These are phyloP conservation scores for Hylyphantes graminicola DNA, from an alignment of 1,140 invertebrate species.

Conservation along the genomic window DNA sequence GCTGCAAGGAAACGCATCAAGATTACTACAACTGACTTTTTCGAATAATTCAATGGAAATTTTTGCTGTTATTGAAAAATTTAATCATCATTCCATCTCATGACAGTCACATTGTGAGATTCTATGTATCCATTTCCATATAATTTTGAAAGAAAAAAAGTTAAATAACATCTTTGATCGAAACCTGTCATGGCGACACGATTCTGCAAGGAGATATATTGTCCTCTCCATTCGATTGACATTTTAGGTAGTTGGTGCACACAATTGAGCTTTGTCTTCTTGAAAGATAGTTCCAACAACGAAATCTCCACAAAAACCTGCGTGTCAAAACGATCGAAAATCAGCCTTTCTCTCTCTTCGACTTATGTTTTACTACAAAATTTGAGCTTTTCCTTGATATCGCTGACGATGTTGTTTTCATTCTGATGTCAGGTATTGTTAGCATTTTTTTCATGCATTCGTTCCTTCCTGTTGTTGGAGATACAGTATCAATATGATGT, in stretches of 20 bases:
- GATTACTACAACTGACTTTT: no score
- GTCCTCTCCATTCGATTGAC: conserved; percentile 32
- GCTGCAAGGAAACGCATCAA: no score
- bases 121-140: conserved; percentile 12
- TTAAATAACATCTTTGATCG: conserved; percentile 5
- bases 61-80: not conserved
- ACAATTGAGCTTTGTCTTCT: conserved; percentile 43
- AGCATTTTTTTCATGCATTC: no score
- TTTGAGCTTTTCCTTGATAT: conserved; percentile 26
- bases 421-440: conserved; percentile 17
- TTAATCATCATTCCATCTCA: not conserved
- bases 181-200: conserved; percentile 15
- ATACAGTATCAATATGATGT: no score
- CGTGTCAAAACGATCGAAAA: conserved; percentile 14
- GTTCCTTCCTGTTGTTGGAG: no score
- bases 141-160: not conserved
- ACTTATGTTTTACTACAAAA: not conserved
- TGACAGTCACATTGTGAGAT: not conserved
- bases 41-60: no score
- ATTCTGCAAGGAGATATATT: conserved; percentile 16
- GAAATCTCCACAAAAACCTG: conserved; percentile 25
- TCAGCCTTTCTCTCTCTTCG: conserved; percentile 9
- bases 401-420: conserved; percentile 8
- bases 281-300: conserved; percentile 5
- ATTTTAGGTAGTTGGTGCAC: conserved; percentile 27